These are phyloP conservation scores for Lontra canadensis DNA, from an alignment of 2,113 vertebrate genomes.

Conservation along the genomic window DNA sequence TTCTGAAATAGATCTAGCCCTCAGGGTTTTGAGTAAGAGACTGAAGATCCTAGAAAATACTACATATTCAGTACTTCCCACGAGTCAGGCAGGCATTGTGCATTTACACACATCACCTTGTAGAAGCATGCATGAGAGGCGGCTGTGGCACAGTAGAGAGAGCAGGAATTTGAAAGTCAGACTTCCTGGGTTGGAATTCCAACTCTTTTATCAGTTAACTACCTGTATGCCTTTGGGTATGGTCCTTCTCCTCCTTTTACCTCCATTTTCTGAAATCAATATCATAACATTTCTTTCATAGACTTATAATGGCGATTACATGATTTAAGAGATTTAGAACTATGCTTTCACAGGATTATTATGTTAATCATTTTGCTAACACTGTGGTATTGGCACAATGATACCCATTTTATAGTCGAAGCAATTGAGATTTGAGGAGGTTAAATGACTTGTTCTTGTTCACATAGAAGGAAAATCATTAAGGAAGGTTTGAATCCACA, in stretches of 20 bases:
- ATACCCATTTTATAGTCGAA: background rate
- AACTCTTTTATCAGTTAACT: background rate
- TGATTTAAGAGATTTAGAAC: background rate
- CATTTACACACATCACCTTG: background rate
- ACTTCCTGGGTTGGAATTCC: background rate
- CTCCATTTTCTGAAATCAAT: background rate
- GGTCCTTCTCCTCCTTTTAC: background rate
- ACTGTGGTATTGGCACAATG: background rate
- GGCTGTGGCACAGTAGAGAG: background rate
- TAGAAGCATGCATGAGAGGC: background rate
- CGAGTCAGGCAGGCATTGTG: background rate
- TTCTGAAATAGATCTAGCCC: constrained; percentile 30
- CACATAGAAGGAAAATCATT: background rate
- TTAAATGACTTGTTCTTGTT: background rate
- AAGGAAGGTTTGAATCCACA: background rate
- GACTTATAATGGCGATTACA: background rate
- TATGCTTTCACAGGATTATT: background rate
- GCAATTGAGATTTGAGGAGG: background rate
- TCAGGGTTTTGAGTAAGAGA: background rate
- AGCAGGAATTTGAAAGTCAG: background rate
- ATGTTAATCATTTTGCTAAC: background rate
- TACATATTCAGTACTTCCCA: background rate
- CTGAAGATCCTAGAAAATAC: background rate
- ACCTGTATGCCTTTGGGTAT: background rate
- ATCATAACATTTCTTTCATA: background rate